Conservation (phyloP, 2,113 vertebrate genomes). For the Rhea americana region DNA sequence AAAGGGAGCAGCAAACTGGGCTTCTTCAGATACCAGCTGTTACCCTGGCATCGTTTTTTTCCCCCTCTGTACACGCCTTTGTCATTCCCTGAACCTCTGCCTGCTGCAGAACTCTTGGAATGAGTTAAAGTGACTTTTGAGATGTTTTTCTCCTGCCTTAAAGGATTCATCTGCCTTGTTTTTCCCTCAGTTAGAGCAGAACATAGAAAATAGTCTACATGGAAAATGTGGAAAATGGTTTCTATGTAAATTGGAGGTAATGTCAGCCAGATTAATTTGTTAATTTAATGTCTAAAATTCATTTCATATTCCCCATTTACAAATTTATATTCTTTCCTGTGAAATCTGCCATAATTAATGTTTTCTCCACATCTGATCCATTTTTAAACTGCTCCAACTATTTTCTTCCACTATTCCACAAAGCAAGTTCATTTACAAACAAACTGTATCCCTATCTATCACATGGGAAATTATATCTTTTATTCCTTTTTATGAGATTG, state of each 20-base stretch:
- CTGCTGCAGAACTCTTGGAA: slow-evolving; percentile 13
- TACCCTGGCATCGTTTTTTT: slow-evolving; percentile 13
- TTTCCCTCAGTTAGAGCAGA: slow-evolving; percentile 19
- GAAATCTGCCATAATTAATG: background rate
- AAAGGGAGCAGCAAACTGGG: background rate
- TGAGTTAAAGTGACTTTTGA: slow-evolving; percentile 24
- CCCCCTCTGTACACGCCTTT: slow-evolving; percentile 3
- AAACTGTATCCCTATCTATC: background rate
- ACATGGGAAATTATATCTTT: background rate
- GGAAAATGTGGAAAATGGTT: slow-evolving; percentile 31
- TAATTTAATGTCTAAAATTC: slow-evolving; percentile 37
- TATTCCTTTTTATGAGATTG: background rate
- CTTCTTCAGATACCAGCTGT: slow-evolving; percentile 52
- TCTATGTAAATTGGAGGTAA: slow-evolving; percentile 35
- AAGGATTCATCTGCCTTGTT: slow-evolving; percentile 43
- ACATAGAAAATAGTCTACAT: background rate
- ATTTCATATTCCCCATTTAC: background rate
- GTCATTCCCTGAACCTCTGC: slow-evolving; percentile 42
- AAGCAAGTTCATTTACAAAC: slow-evolving; percentile 35
- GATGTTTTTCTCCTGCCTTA: slow-evolving; percentile 50
- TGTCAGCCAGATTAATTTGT: slow-evolving; percentile 51
- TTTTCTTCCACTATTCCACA: slow-evolving; percentile 16
- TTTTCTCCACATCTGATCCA: background rate
- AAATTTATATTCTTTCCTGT: slow-evolving; percentile 11
- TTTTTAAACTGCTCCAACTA: background rate